A percentile compares a stretch with the other conserved stretches of the same genome.
Evolutionary conservation across 2,113 vertebrate genomes (phyloP).

Genomic region (Pterocles gutturalis): DNA sequence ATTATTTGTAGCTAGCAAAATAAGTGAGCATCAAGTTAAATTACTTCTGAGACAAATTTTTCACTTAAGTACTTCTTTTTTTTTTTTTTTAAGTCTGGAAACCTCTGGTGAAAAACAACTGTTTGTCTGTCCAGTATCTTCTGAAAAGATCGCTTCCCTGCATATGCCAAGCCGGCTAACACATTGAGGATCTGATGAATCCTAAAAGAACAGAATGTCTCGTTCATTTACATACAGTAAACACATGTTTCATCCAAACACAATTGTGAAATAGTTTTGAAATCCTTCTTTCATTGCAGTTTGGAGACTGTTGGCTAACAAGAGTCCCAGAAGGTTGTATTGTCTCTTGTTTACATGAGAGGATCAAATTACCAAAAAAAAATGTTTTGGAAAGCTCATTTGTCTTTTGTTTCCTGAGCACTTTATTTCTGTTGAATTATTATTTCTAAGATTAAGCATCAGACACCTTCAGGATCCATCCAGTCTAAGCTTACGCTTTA

Average conservation of each 20-base stretch:
- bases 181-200: constrained; percentile 25
- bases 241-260: constrained; percentile 74
- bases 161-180: constrained; percentile 20
- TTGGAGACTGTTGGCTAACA: constrained; percentile 62
- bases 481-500: constrained; percentile 36
- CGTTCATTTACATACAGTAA: constrained; percentile 79
- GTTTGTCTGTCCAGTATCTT: constrained; percentile 8
- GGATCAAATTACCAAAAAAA: constrained; percentile 64
- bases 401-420: constrained; percentile 50
- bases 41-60: neutral
- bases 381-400: constrained; percentile 59
- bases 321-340: constrained; percentile 66
- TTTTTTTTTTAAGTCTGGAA: neutral
- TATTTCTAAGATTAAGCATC: constrained; percentile 47
- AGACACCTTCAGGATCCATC: constrained; percentile 48
- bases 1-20: constrained; percentile 7
- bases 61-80: neutral
- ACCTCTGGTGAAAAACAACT: neutral
- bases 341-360: constrained; percentile 70
- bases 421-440: constrained; percentile 28
- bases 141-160: constrained; percentile 1
- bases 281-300: constrained; percentile 71
- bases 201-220: constrained; percentile 77
- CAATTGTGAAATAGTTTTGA: constrained; percentile 76
- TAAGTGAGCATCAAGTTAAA: neutral